Evolutionary conservation across 2,113 vertebrate genomes (phyloP).

Genomic region (Melanostigma gelatinosum): DNA sequence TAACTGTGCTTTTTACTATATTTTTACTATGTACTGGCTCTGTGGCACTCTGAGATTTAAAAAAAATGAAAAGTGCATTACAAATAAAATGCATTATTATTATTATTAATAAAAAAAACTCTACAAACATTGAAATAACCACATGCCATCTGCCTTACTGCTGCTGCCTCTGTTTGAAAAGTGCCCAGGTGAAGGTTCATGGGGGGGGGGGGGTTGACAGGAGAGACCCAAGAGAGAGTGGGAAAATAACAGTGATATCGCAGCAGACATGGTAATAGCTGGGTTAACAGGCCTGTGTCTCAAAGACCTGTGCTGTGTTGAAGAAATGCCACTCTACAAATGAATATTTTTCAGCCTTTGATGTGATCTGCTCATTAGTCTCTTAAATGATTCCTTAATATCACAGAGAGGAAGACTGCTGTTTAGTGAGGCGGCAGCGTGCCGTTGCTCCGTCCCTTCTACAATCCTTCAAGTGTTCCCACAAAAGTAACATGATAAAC

Average conservation of each 20-base stretch:
- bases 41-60: too few species aligned
- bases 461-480: conserved; percentile 19
- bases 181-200: conserved; percentile 71
- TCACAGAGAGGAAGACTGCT: conserved; percentile 38
- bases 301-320: conserved; percentile 24
- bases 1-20: too few species aligned
- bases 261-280: conserved; percentile 51
- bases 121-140: conserved; percentile 48
- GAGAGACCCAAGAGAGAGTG: conserved; percentile 30
- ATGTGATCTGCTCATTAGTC: conserved; percentile 59
- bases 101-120: not conserved
- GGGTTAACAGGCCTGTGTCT: conserved; percentile 64
- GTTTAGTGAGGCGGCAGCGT: conserved; percentile 32
- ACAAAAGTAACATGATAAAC: not conserved
- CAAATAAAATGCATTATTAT: too few species aligned
- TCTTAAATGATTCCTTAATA: conserved; percentile 46
- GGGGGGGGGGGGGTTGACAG: conserved; percentile 36
- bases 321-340: conserved; percentile 66
- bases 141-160: conserved; percentile 28
- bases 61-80: too few species aligned
- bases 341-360: conserved; percentile 54
- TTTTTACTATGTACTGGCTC: too few species aligned
- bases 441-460: conserved; percentile 31
- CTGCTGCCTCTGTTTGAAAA: conserved; percentile 40
- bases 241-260: conserved; percentile 50